phyloP scores from a whole-genome alignment of 2,113 vertebrate genomes.

The Sinocyclocheilus grahami region DNA sequence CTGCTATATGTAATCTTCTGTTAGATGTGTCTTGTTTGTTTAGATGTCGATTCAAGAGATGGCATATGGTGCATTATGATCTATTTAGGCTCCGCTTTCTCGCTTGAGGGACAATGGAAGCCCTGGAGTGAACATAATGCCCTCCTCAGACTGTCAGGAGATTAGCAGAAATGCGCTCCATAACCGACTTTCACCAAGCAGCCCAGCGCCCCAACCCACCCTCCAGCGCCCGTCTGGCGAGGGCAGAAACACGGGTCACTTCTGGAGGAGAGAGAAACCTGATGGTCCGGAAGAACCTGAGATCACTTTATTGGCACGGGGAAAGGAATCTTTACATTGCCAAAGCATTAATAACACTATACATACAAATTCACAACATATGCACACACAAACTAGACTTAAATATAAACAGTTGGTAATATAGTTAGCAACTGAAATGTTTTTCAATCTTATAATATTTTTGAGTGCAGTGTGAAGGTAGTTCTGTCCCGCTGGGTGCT shows the following conservation, averaged over 20 bases:
- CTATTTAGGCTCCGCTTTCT: not conserved
- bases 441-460: too few relatives aligned
- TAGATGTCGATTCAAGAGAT: not conserved
- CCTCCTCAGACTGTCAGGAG: constrained; percentile 65
- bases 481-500: too few relatives aligned
- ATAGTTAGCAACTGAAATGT: too few relatives aligned
- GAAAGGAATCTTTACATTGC: too few relatives aligned
- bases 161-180: constrained; percentile 54
- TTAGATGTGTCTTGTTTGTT: not conserved
- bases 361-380: too few relatives aligned
- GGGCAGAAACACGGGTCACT: not conserved
- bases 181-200: constrained; percentile 69
- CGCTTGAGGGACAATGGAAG: constrained; percentile 65
- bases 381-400: too few relatives aligned
- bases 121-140: not conserved
- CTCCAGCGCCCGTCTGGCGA: not conserved
- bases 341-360: too few relatives aligned
- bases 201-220: not conserved
- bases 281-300: not conserved
- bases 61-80: not conserved
- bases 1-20: not conserved
- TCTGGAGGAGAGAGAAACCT: not conserved
- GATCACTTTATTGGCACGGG: not conserved
- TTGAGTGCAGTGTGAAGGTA: too few relatives aligned
- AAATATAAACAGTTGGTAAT: too few relatives aligned